A percentile compares a stretch with the other conserved stretches of the same genome.
These are phyloP conservation scores for Poeciliopsis turrubarensis DNA, from an alignment of 2,113 vertebrate genomes.

Conservation along the genomic window DNA sequence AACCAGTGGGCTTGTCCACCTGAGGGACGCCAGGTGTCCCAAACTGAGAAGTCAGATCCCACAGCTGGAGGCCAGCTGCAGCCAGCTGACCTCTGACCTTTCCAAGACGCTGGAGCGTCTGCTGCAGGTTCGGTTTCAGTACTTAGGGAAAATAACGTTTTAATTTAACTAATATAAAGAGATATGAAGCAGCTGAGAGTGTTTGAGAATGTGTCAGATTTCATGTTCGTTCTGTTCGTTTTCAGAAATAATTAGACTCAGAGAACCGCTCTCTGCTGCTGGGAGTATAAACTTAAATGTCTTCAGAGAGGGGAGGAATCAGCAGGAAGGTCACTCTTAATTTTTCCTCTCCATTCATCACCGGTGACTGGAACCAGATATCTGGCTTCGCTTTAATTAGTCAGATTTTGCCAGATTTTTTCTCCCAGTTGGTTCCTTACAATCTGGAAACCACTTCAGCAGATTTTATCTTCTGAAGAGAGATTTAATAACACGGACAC, in stretches of 20 bases:
- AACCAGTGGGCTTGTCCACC: slow-evolving; percentile 81
- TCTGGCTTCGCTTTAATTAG: slow-evolving; percentile 14
- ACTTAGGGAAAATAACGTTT: background rate
- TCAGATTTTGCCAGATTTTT: slow-evolving; percentile 4
- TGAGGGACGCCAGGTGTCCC: slow-evolving; percentile 81
- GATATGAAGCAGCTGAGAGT: background rate
- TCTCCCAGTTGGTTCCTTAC: background rate
- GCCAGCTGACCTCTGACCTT: slow-evolving; percentile 79
- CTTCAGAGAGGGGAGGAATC: slow-evolving; percentile 34
- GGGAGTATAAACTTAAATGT: slow-evolving; percentile 39
- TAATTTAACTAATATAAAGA: background rate
- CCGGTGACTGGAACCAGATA: slow-evolving; percentile 47
- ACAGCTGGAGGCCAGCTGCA: slow-evolving; percentile 86
- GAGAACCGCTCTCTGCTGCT: slow-evolving; percentile 17
- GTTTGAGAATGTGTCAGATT: background rate
- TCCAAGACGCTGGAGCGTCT: slow-evolving; percentile 84
- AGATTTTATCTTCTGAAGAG: slow-evolving; percentile 11
- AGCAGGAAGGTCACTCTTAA: slow-evolving; percentile 36
- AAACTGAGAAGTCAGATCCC: slow-evolving; percentile 77
- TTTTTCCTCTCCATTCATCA: slow-evolving; percentile 47
- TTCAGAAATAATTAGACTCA: slow-evolving; percentile 53
- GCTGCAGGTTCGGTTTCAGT: slow-evolving; percentile 80
- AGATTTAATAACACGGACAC: slow-evolving; percentile 1
- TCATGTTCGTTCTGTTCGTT: slow-evolving; percentile 27
- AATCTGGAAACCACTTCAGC: slow-evolving; percentile 6